Conservation (phyloP, 2,113 vertebrate genomes). For the Psittacula cyanocephala region DNA sequence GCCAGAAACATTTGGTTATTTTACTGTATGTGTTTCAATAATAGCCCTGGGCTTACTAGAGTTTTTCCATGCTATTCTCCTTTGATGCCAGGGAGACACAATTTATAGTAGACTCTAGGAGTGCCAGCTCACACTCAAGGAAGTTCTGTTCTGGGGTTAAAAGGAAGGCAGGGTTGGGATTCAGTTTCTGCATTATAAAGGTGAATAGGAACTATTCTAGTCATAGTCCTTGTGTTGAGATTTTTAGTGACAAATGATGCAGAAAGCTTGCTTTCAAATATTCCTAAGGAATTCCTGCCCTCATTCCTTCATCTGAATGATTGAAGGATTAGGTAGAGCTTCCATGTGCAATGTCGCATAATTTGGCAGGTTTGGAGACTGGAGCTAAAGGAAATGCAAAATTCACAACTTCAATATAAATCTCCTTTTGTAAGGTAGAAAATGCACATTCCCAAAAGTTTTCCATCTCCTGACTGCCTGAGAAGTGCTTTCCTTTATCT, state of each 20-base stretch:
- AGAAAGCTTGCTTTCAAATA: not conserved
- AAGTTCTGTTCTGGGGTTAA: not conserved
- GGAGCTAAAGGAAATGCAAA: not conserved
- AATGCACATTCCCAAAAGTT: not conserved
- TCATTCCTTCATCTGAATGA: constrained; percentile 8
- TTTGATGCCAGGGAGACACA: constrained; percentile 24
- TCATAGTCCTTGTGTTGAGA: not conserved
- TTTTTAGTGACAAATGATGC: not conserved
- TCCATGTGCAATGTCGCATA: not conserved
- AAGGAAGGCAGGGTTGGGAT: not conserved
- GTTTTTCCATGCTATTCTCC: constrained; percentile 35
- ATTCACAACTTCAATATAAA: not conserved
- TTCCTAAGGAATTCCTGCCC: not conserved
- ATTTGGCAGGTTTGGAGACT: not conserved
- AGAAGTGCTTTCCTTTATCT: not conserved
- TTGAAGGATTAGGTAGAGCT: not conserved
- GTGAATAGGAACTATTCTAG: not conserved
- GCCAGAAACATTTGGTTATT: constrained; percentile 16
- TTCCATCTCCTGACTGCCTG: not conserved
- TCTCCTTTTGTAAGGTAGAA: not conserved
- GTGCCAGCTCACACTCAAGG: constrained; percentile 15
- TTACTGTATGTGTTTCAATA: constrained; percentile 32
- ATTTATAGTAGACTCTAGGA: not conserved
- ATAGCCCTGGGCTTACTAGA: constrained; percentile 5
- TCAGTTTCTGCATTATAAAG: not conserved